Percentiles rank a stretch among this genome's conserved stretches.
Conservation (phyloP, 2,888 invertebrate genomes). For the Caenorhabditis uteleia region DNA sequence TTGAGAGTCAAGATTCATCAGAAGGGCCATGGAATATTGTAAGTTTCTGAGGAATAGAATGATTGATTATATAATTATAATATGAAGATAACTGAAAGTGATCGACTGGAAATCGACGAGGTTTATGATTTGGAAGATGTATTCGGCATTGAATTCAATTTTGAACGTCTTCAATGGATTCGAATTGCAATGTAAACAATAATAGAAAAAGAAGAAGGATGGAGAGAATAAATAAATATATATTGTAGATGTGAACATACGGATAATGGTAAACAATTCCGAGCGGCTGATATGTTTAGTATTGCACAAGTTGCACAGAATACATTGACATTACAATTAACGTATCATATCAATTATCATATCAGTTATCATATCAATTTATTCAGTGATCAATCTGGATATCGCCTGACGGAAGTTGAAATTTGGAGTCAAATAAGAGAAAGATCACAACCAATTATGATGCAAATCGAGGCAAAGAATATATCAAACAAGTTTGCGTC, state of each 20-base stretch:
- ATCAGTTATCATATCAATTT: slow-evolving; percentile 1
- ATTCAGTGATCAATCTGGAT: slow-evolving; percentile 22
- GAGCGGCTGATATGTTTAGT: slow-evolving; percentile 17
- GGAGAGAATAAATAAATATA: not conserved
- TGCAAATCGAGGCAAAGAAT: slow-evolving; percentile 55
- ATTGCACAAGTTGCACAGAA: slow-evolving; percentile 19
- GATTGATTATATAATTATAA: not conserved
- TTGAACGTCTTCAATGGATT: slow-evolving; percentile 32
- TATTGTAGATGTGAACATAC: slow-evolving; percentile 21
- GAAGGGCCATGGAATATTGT: slow-evolving; percentile 59
- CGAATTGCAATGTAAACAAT: slow-evolving; percentile 16
- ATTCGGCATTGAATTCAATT: slow-evolving; percentile 26
- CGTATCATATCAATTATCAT: too few relatives aligned
- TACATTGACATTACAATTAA: slow-evolving; percentile 6
- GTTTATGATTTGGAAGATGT: slow-evolving; percentile 18
- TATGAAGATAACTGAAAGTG: slow-evolving; percentile 25
- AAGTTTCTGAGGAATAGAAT: too few relatives aligned
- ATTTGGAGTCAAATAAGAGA: slow-evolving; percentile 54
- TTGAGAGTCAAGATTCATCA: slow-evolving; percentile 46
- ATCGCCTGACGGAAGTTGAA: slow-evolving; percentile 24
- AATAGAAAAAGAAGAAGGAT: not conserved
- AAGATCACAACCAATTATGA: slow-evolving; percentile 51
- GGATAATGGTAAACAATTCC: slow-evolving; percentile 9
- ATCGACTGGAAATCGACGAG: slow-evolving; percentile 10
- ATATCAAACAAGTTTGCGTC: slow-evolving; percentile 43